Evolutionary conservation across 2,113 vertebrate genomes (phyloP), one percentile per base, ranked within the genome.

Genomic region (Poicephalus meyeri): DNA sequence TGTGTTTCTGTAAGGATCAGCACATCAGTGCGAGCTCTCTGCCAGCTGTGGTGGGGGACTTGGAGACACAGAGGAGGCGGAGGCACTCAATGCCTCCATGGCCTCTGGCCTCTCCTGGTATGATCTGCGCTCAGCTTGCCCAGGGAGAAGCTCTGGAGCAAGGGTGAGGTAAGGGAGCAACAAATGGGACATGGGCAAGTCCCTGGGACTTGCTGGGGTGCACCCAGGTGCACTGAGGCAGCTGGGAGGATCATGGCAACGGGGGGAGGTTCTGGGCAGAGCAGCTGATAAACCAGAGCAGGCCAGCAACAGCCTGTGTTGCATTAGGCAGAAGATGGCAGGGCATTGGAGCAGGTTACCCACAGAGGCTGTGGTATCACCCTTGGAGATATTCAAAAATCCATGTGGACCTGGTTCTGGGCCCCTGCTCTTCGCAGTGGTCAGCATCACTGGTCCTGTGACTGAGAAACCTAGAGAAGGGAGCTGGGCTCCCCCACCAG

Each of bases 21-120:
- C 13, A 5, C 0, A 2, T 16, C 11, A 3, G 33, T 1, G 1
- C 0, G 16, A 33, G 42, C 72, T 61, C 28, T 16, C 37, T 41
- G 56, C 16, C 20, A 11, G 0, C 24, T 5, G 49, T 1, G 1
- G 24, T 1, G 31, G 13, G 31, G 24, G 10, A 5, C 33, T 39
- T 41, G 58, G 58, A 35, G 84, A 15, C 31, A 9, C 10, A 20
- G 44, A 37, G 33, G 12, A 37, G 29, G 52, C 33, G 31, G 33
- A 68, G 82, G 6, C 37, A 19, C 26, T n/a, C 55, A 2, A 0
- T 33, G 46, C 11, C 25, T 55, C 37, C 18, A 1, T 7, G 29
- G 58, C 17, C 39, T 73, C 52, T 29, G 35, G 7, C 3, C 9
- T 25, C 31, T 23, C 37, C 41, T 25, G 26, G 17, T 17, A 31